Conservation (phyloP, 2,888 invertebrate species). For the Cephus spinipes region DNA sequence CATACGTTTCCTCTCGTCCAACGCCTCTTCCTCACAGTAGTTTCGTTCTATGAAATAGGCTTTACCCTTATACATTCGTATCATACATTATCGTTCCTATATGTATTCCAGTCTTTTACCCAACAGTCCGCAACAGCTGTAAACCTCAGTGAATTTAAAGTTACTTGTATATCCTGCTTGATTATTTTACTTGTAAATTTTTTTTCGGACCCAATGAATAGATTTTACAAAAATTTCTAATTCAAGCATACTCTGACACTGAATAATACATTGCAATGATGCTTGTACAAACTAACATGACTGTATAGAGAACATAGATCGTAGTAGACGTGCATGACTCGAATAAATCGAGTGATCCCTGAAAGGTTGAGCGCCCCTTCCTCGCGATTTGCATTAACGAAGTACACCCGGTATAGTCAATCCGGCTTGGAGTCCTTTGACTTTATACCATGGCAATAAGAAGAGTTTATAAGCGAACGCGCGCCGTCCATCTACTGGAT, state of each 20-base stretch:
- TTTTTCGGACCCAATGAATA: too few species aligned
- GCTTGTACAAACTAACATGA: background rate
- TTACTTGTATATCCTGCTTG: too few species aligned
- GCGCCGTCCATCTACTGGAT: background rate
- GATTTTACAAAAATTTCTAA: background rate
- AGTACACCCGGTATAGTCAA: background rate
- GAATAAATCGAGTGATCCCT: background rate
- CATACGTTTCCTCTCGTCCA: background rate
- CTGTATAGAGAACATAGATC: background rate
- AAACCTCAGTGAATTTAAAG: too few species aligned
- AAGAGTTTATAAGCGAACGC: background rate
- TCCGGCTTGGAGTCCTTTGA: slow-evolving; percentile 6
- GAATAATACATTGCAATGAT: background rate
- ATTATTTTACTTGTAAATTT: too few species aligned
- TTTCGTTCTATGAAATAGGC: background rate
- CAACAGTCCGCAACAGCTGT: background rate
- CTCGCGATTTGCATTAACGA: background rate
- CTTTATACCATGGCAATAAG: slow-evolving; percentile 6
- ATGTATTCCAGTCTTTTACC: background rate
- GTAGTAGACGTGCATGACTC: background rate
- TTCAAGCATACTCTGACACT: background rate
- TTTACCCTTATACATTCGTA: background rate
- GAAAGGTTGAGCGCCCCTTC: background rate
- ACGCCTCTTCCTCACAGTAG: background rate
- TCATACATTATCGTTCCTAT: background rate